Percentiles rank a stretch among this genome's conserved stretches.
Conservation (phyloP, 2,797 vertebrate genomes). For the Silurus lanzhouensis region DNA sequence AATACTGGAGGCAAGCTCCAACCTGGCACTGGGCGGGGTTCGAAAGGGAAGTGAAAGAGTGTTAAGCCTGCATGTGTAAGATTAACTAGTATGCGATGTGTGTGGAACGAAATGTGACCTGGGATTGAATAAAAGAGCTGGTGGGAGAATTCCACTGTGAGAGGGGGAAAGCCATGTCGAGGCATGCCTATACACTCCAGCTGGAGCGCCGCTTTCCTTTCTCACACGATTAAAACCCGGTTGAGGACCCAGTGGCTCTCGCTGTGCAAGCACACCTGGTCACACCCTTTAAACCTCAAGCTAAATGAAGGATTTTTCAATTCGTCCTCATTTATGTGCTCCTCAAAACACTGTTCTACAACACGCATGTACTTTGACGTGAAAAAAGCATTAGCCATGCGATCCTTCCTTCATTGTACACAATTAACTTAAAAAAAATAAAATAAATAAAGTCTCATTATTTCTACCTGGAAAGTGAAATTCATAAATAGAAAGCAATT, state of each 20-base stretch:
- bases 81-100: neutral
- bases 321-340: no score
- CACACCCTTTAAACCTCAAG: slow-evolving; percentile 25
- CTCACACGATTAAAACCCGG: slow-evolving; percentile 24
- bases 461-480: neutral
- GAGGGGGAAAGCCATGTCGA: slow-evolving; percentile 61
- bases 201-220: neutral
- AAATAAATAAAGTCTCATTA: neutral
- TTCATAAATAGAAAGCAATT: neutral
- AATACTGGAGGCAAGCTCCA: neutral
- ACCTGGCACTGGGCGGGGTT: slow-evolving; percentile 2
- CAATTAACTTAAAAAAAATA: neutral
- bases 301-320: neutral
- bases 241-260: slow-evolving; percentile 15
- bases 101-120: slow-evolving; percentile 12
- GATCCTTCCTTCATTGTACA: neutral
- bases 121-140: neutral
- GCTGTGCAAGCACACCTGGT: slow-evolving; percentile 9
- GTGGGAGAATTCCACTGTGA: slow-evolving; percentile 42
- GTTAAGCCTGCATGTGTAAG: neutral
- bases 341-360: neutral
- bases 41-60: neutral
- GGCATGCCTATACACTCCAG: slow-evolving; percentile 55
- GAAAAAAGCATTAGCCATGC: neutral
- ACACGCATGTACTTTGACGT: no score